Conservation (phyloP, 2,797 vertebrate genomes). For the Hippopotamyrus pictus region DNA sequence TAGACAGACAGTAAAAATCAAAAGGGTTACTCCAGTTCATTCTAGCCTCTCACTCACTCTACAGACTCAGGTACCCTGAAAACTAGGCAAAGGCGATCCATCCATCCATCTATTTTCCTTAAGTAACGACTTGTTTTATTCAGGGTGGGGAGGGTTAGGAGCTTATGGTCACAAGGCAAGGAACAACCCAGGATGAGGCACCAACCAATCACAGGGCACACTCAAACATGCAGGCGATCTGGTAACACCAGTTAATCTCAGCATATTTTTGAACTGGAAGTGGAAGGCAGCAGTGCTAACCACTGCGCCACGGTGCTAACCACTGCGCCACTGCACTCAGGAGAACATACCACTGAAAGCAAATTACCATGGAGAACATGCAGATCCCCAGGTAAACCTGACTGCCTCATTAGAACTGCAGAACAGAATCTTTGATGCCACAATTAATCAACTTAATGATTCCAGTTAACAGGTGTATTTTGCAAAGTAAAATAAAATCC, state of each 20-base stretch:
- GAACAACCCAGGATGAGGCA: too few species aligned
- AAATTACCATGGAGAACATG: background rate
- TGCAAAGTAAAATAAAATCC: background rate
- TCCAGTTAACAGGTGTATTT: background rate
- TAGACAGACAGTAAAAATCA: background rate
- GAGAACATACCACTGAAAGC: background rate
- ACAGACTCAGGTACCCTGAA: background rate
- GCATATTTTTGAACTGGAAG: background rate
- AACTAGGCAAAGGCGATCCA: background rate
- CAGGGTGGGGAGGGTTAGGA: background rate
- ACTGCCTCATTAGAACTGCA: background rate
- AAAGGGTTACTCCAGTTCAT: too few species aligned
- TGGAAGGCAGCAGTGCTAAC: background rate
- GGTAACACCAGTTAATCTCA: background rate
- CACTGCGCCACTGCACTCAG: background rate
- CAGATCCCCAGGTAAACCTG: background rate
- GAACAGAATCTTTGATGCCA: background rate
- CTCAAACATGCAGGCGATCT: too few species aligned
- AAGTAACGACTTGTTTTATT: background rate
- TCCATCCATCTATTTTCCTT: background rate
- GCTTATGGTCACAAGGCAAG: too few species aligned
- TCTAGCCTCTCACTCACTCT: background rate
- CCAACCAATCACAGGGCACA: too few species aligned
- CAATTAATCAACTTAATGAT: background rate
- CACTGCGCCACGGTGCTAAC: background rate